Conservation (phyloP, 2,888 invertebrate genomes). For the Hybos culiciformis region DNA sequence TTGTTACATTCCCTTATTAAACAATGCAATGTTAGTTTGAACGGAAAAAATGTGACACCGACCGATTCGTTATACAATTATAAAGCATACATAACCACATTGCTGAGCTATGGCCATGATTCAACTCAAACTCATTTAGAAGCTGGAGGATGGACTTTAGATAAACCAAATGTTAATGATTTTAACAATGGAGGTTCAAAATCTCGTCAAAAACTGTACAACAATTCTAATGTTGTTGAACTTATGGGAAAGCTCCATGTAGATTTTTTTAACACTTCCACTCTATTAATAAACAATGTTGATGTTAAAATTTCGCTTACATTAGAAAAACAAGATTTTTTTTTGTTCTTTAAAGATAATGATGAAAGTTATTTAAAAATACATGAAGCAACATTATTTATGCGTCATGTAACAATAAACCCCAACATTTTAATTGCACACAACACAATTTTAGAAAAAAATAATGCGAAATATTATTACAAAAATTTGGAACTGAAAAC, state of each 20-base stretch:
- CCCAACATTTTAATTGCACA: constrained; percentile 11
- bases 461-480: not conserved
- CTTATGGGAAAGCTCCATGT: too few species aligned
- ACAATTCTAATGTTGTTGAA: too few species aligned
- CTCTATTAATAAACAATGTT: not conserved
- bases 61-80: not conserved
- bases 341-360: not conserved
- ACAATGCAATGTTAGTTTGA: not conserved
- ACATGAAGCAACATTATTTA: not conserved
- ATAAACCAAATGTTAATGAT: not conserved
- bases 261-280: not conserved
- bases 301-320: not conserved
- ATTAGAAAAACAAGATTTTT: constrained; percentile 1
- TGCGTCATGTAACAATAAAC: constrained; percentile 13
- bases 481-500: not conserved
- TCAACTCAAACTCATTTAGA: not conserved
- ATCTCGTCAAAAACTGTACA: not conserved
- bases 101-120: not conserved
- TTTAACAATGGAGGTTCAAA: too few species aligned
- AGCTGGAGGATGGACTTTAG: not conserved
- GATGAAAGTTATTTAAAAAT: not conserved
- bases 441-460: not conserved
- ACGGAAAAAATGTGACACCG: not conserved
- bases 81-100: not conserved
- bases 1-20: not conserved